Evolutionary conservation across 2,888 invertebrate species (phyloP).

Genomic region (Netelia fuscicornis): DNA sequence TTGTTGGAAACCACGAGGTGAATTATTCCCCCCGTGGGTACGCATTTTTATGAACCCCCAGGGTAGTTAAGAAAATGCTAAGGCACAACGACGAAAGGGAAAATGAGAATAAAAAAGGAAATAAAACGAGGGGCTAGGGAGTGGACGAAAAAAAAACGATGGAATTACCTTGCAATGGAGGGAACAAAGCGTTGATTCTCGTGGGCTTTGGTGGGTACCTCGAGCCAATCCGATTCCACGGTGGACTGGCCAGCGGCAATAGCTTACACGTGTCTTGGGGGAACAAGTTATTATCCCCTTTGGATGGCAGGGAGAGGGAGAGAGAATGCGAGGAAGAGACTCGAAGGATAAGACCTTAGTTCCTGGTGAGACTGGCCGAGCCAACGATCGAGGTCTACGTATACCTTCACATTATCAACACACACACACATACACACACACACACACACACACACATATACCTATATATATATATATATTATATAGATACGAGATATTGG

Average conservation of each 20-base stretch:
- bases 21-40: neutral
- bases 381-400: constrained; percentile 51
- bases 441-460: neutral
- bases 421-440: neutral
- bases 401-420: neutral
- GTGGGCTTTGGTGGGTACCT: constrained; percentile 21
- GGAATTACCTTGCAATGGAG: constrained; percentile 20
- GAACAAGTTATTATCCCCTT: constrained; percentile 64
- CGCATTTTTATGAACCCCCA: constrained; percentile 28
- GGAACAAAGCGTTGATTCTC: constrained; percentile 38
- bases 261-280: constrained; percentile 59
- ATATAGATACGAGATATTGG: constrained; percentile 21
- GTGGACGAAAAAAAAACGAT: constrained; percentile 1
- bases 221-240: constrained; percentile 47
- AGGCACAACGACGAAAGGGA: neutral
- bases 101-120: constrained; percentile 1
- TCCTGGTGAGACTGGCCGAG: constrained; percentile 48
- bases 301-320: constrained; percentile 25
- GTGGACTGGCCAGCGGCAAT: constrained; percentile 48
- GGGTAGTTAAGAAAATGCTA: constrained; percentile 45
- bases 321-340: constrained; percentile 25
- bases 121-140: neutral
- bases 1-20: neutral
- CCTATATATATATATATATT: constrained; percentile 5
- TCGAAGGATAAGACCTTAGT: constrained; percentile 40